These are phyloP conservation scores for Caenorhabditis drosophilae DNA, from an alignment of 2,888 invertebrate species.

Conservation along the genomic window DNA sequence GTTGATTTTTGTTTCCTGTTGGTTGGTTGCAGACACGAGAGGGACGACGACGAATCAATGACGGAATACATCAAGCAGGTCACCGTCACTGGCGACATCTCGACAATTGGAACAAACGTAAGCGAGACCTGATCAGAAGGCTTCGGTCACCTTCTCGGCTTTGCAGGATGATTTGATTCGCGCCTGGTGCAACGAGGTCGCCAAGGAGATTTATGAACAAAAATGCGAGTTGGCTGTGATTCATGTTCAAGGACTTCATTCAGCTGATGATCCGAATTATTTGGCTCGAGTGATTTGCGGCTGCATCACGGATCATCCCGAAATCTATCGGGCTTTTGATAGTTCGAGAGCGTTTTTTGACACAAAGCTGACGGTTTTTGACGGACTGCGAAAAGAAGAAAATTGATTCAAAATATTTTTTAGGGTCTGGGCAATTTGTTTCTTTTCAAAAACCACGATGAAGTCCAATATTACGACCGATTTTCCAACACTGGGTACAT, in stretches of 20 bases:
- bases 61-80: conserved; percentile 58
- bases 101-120: conserved; percentile 47
- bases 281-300: conserved; percentile 42
- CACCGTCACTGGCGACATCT: conserved; percentile 53
- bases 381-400: not conserved
- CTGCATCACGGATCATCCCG: conserved; percentile 49
- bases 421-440: conserved; percentile 58
- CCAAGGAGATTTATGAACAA: conserved; percentile 57
- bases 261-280: conserved; percentile 47
- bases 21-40: too few species aligned
- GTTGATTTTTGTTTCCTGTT: too few species aligned
- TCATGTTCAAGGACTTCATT: conserved; percentile 54
- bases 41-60: not conserved
- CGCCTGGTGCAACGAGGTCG: conserved; percentile 51
- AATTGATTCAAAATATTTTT: conserved; percentile 3
- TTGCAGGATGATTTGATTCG: conserved; percentile 45
- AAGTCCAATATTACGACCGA: conserved; percentile 49
- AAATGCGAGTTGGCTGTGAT: conserved; percentile 53
- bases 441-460: conserved; percentile 43
- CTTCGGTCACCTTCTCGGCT: not conserved
- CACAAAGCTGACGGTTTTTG: conserved; percentile 43
- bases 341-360: conserved; percentile 53
- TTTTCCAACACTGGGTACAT: conserved; percentile 53
- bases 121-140: too few species aligned
- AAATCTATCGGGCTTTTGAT: conserved; percentile 46